Evolutionary conservation across 2,888 invertebrate genomes (phyloP).

Genomic region (Netelia melanura): DNA sequence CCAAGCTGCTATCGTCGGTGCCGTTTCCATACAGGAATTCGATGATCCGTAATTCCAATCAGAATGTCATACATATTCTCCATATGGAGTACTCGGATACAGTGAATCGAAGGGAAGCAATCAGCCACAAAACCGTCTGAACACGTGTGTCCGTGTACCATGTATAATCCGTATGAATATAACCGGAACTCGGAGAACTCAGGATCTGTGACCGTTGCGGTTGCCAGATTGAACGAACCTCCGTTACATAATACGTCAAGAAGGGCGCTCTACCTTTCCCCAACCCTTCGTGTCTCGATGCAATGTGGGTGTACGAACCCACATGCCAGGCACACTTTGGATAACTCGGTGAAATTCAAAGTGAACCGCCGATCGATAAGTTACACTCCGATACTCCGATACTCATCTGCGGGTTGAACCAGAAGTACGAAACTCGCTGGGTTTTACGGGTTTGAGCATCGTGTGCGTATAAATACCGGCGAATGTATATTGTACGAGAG

Average conservation of each 20-base stretch:
- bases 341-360: constrained; percentile 78
- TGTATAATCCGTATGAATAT: constrained; percentile 27
- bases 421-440: constrained; percentile 52
- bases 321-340: constrained; percentile 76
- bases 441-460: constrained; percentile 25
- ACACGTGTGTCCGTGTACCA: constrained; percentile 25
- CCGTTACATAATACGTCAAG: constrained; percentile 39
- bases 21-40: not conserved
- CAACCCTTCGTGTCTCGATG: constrained; percentile 4
- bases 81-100: not conserved
- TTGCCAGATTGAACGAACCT: constrained; percentile 60
- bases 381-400: constrained; percentile 41
- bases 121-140: constrained; percentile 43
- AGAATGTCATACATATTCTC: constrained; percentile 30
- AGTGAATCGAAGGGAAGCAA: constrained; percentile 26
- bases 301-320: constrained; percentile 29
- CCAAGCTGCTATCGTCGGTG: constrained; percentile 9
- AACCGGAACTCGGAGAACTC: constrained; percentile 71
- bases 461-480: constrained; percentile 7
- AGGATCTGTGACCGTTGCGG: constrained; percentile 66
- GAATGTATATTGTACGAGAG: constrained; percentile 23
- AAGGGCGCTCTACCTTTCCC: not conserved
- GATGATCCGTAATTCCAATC: constrained; percentile 31
- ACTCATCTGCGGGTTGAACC: constrained; percentile 67
- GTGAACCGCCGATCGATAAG: constrained; percentile 78